Conservation (phyloP, 2,797 vertebrate genomes). For the Chlorospingus flavigularis region DNA sequence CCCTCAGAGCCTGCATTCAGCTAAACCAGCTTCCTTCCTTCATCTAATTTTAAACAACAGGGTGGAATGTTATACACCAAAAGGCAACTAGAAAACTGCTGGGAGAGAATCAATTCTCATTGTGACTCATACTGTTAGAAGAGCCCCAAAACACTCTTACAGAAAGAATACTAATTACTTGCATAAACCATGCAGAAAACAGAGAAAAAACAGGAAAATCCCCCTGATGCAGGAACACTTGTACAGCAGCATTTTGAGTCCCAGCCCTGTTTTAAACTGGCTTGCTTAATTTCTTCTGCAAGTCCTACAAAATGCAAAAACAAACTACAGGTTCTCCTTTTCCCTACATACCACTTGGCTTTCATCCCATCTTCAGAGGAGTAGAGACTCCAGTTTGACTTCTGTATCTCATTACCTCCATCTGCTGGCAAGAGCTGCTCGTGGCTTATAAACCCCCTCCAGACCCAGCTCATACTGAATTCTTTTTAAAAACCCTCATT, state of each 20-base stretch:
- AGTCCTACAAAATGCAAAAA: neutral
- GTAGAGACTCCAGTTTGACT: neutral
- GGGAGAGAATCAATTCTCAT: neutral
- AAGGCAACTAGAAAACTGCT: neutral
- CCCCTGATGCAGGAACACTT: neutral
- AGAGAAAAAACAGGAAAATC: neutral
- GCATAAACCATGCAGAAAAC: neutral
- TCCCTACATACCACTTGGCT: neutral
- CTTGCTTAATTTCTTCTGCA: neutral
- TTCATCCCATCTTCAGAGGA: neutral
- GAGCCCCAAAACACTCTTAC: neutral
- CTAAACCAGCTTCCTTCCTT: neutral
- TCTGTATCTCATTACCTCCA: constrained; percentile 62
- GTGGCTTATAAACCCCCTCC: neutral
- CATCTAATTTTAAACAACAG: neutral
- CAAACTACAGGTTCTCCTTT: neutral
- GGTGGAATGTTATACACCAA: neutral
- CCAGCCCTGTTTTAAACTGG: fast-evolving
- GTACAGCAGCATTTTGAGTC: neutral
- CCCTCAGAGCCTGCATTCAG: neutral
- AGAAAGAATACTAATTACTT: neutral
- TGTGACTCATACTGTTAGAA: neutral
- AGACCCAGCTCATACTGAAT: fast-evolving
- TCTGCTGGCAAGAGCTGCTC: constrained; percentile 56
- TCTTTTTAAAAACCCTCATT: neutral